Evolutionary conservation across 2,888 invertebrate genomes (phyloP).

Genomic region (Leptopilina syphax): DNA sequence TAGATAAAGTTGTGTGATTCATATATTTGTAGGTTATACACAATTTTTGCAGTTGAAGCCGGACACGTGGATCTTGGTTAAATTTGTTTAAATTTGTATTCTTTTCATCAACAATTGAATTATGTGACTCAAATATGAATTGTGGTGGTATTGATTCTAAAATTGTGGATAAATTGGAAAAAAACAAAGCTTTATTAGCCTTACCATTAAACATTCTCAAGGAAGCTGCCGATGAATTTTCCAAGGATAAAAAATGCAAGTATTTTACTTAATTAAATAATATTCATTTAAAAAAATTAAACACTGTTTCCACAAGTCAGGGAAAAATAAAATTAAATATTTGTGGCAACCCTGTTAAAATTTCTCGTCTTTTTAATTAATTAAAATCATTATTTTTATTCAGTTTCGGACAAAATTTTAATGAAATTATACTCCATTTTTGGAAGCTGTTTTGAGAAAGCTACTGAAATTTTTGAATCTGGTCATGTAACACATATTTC

Average conservation of each 20-base stretch:
- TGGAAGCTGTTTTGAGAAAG: slow-evolving; percentile 80
- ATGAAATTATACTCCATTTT: slow-evolving; percentile 80
- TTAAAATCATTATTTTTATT: not conserved
- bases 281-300: too few species aligned
- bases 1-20: too few species aligned
- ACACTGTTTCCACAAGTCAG: too few species aligned
- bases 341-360: too few species aligned
- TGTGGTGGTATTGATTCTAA: not conserved
- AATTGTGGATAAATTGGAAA: not conserved
- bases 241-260: slow-evolving; percentile 66
- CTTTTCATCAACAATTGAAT: too few species aligned
- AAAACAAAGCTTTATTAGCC: slow-evolving; percentile 12
- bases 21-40: too few species aligned
- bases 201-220: slow-evolving; percentile 53
- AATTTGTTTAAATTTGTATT: too few species aligned
- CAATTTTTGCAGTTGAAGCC: too few species aligned
- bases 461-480: slow-evolving; percentile 82
- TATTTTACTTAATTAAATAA: slow-evolving; percentile 13
- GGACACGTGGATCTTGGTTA: too few species aligned
- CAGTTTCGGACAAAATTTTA: slow-evolving; percentile 81
- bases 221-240: slow-evolving; percentile 62
- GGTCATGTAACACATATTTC: slow-evolving; percentile 78
- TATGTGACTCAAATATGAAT: too few species aligned
- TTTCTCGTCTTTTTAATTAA: too few species aligned
- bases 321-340: too few species aligned